These are phyloP conservation scores for Eira barbara DNA, from an alignment of 2,113 vertebrate species.

Conservation along the genomic window DNA sequence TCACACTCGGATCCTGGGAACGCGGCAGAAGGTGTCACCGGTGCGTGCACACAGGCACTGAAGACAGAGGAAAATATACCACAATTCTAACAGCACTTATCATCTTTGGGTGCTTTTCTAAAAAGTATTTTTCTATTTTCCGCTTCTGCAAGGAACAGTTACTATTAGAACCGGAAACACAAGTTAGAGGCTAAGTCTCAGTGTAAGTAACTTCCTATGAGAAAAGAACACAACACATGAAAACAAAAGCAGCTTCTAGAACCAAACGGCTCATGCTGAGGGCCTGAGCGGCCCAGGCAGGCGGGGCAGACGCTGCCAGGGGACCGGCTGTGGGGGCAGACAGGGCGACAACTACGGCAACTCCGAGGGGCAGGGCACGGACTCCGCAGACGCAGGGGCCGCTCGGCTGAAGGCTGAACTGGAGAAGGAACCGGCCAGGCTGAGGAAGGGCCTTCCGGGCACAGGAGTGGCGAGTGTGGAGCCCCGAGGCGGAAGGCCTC, in stretches of 20 bases:
- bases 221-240: fast-evolving
- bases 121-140: neutral
- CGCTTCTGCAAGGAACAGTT: neutral
- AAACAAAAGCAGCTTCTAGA: neutral
- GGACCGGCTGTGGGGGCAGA: too few relatives aligned
- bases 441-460: neutral
- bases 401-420: neutral
- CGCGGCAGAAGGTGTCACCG: neutral
- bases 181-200: neutral
- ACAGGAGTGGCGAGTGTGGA: fast-evolving
- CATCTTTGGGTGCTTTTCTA: neutral
- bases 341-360: neutral
- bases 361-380: fast-evolving
- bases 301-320: neutral
- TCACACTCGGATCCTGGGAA: neutral
- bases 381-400: neutral
- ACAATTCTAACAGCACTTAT: neutral
- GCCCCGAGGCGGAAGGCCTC: neutral
- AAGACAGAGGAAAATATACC: neutral
- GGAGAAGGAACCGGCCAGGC: neutral
- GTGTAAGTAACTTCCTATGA: neutral
- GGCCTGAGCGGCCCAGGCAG: neutral
- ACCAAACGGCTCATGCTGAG: neutral
- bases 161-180: neutral
- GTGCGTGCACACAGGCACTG: fast-evolving